These are phyloP conservation scores for Rhabdomys pumilio DNA, from an alignment of 2,797 vertebrate species.

Conservation along the genomic window DNA sequence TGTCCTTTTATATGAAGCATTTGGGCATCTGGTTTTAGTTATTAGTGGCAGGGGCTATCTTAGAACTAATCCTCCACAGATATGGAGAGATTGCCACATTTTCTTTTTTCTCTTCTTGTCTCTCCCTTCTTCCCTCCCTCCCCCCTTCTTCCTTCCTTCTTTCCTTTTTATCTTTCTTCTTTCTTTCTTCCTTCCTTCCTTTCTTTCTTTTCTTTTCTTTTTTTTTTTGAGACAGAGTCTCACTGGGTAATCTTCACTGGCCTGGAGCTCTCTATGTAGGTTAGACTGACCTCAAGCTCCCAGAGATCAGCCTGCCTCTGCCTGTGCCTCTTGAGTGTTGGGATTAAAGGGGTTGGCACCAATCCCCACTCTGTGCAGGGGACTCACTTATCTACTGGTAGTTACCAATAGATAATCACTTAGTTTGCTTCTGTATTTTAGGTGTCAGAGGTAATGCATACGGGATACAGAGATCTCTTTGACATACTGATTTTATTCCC, in stretches of 20 bases:
- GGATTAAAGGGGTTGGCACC: not conserved
- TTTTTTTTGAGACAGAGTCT: not conserved
- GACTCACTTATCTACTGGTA: not conserved
- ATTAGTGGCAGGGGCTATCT: not conserved
- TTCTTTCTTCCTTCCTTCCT: fast-evolving
- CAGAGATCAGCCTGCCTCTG: not conserved
- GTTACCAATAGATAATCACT: not conserved
- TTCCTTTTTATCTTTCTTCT: too few species aligned
- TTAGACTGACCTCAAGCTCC: not conserved
- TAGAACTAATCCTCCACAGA: not conserved
- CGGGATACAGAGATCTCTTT: not conserved
- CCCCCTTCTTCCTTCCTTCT: fast-evolving
- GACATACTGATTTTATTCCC: constrained; percentile 33
- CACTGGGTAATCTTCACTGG: not conserved
- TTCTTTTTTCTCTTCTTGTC: not conserved
- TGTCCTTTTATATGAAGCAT: not conserved
- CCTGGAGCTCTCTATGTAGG: not conserved
- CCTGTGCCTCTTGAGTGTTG: not conserved
- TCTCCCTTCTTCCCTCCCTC: not conserved
- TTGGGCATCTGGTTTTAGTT: not conserved
- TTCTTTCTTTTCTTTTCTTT: fast-evolving
- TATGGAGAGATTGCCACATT: not conserved
- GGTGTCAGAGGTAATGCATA: not conserved
- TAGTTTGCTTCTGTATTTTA: constrained; percentile 27
- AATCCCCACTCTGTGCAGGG: not conserved